Evolutionary conservation across 2,113 vertebrate genomes (phyloP).

Genomic region (Microtus ochrogaster): DNA sequence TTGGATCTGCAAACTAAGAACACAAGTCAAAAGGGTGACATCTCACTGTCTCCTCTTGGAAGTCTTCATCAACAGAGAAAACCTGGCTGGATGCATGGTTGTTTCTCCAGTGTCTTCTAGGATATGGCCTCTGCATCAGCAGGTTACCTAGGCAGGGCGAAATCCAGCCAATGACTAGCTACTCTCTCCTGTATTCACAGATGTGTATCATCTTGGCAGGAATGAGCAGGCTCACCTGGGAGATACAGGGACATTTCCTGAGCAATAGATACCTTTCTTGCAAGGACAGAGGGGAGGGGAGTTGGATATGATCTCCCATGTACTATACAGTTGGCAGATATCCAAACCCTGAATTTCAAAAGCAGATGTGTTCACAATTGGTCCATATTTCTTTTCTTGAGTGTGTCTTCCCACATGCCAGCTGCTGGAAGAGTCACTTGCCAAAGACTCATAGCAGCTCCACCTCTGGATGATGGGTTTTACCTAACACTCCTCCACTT

Average conservation of each 20-base stretch:
- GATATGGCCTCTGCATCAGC: neutral
- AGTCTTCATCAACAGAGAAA: slow-evolving; percentile 44
- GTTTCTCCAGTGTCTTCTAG: neutral
- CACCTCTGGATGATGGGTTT: neutral
- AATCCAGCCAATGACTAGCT: slow-evolving; percentile 52
- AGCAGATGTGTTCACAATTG: neutral
- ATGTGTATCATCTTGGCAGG: neutral
- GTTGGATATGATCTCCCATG: neutral
- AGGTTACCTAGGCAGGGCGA: neutral
- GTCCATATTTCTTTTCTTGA: neutral
- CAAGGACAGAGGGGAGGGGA: neutral
- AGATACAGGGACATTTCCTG: slow-evolving; percentile 29
- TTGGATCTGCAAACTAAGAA: slow-evolving; percentile 61
- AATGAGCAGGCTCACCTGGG: slow-evolving; percentile 58
- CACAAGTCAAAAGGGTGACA: neutral
- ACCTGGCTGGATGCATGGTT: fast-evolving
- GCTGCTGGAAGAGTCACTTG: neutral
- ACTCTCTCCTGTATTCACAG: neutral
- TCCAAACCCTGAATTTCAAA: neutral
- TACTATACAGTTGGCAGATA: neutral
- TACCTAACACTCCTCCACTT: neutral
- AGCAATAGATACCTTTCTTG: neutral
- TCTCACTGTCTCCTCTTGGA: neutral
- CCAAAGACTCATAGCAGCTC: neutral
- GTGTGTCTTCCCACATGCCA: neutral